Evolutionary conservation across 2,888 invertebrate genomes (phyloP).

Genomic region (Cheilosia pagana): DNA sequence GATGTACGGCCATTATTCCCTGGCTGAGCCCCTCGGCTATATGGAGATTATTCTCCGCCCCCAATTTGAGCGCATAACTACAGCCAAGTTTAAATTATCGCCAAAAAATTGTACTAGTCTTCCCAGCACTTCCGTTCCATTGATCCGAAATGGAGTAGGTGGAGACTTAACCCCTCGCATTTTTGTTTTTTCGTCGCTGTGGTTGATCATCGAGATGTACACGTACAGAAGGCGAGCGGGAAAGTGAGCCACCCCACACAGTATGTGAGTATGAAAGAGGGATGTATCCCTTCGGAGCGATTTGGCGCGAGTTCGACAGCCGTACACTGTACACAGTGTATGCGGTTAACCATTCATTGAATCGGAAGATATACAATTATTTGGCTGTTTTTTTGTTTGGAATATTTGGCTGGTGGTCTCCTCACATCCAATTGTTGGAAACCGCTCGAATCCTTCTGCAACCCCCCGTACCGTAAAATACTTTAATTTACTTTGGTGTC

Average conservation of each 20-base stretch:
- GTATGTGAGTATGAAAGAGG: constrained; percentile 38
- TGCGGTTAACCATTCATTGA: constrained; percentile 69
- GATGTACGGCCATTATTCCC: constrained; percentile 25
- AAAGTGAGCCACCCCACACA: neutral
- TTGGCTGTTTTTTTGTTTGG: constrained; percentile 33
- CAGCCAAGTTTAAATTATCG: constrained; percentile 59
- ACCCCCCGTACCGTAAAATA: constrained; percentile 35
- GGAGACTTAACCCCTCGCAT: constrained; percentile 6
- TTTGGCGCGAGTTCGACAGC: constrained; percentile 55
- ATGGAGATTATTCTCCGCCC: constrained; percentile 35
- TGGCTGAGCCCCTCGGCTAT: constrained; percentile 35
- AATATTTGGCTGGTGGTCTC: constrained; percentile 6
- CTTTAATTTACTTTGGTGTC: constrained; percentile 64
- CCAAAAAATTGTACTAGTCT: constrained; percentile 39
- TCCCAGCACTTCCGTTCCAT: constrained; percentile 25
- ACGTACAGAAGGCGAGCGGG: neutral
- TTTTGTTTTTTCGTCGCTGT: constrained; percentile 37
- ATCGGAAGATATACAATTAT: constrained; percentile 59
- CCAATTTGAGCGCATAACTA: constrained; percentile 58
- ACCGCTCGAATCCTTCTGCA: constrained; percentile 1
- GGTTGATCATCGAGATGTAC: constrained; percentile 47
- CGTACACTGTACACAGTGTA: constrained; percentile 46
- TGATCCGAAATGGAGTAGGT: constrained; percentile 9
- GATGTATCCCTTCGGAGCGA: constrained; percentile 68
- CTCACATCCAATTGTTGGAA: neutral